Percentiles rank a stretch among this genome's conserved stretches.
Evolutionary conservation across 2,113 vertebrate genomes (phyloP).

Genomic region (Arizona elegans): DNA sequence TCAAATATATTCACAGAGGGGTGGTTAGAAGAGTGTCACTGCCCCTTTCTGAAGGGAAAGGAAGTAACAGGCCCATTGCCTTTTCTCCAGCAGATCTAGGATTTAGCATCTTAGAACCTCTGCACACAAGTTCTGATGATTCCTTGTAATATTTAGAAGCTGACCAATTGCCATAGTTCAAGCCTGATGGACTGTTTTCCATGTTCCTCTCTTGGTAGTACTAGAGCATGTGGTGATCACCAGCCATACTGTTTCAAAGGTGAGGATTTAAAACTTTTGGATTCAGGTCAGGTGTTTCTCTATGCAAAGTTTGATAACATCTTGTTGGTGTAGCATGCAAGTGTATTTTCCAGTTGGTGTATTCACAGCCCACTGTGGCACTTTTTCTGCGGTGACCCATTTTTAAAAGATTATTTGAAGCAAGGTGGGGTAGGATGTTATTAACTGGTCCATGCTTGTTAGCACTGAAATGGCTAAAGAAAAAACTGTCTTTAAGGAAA

Average conservation of each 20-base stretch:
- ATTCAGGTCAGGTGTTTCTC: neutral
- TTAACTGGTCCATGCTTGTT: neutral
- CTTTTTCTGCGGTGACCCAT: neutral
- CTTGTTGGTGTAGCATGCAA: neutral
- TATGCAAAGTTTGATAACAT: neutral
- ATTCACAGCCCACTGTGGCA: neutral
- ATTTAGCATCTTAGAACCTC: neutral
- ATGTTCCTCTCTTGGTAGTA: neutral
- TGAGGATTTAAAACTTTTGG: neutral
- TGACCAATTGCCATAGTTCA: neutral
- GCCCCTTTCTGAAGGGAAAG: neutral
- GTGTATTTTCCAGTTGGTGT: neutral
- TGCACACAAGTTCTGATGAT: neutral
- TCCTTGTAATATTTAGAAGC: neutral
- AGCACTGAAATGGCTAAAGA: neutral
- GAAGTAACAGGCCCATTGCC: fast-evolving
- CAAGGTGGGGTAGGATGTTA: neutral
- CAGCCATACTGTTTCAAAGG: neutral
- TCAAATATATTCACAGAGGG: neutral
- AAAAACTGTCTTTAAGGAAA: neutral
- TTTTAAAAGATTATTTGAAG: neutral
- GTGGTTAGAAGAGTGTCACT: neutral
- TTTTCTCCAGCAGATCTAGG: neutral
- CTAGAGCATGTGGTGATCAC: neutral
- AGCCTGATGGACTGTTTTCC: neutral